Conservation (phyloP, 2,797 vertebrate genomes). For the Onychomys arenicola region DNA sequence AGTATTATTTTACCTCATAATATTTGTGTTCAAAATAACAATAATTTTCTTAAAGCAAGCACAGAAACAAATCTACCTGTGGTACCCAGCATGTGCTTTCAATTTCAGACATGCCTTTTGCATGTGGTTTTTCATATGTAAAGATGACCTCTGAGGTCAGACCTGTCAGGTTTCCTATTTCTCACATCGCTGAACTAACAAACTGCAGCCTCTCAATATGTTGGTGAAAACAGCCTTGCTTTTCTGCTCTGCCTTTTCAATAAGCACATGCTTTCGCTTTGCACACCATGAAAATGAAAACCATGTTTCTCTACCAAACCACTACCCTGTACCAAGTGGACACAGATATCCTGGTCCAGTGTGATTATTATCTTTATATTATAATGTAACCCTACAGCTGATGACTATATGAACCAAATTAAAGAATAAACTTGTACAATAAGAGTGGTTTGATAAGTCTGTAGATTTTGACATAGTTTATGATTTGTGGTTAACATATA, state of each 20-base stretch:
- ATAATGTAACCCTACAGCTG: background rate
- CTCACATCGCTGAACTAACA: background rate
- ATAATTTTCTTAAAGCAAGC: background rate
- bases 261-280: background rate
- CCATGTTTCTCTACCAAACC: background rate
- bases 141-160: background rate
- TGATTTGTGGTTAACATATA: background rate
- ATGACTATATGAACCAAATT: background rate
- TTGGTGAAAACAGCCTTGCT: background rate
- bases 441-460: background rate
- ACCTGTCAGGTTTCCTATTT: background rate
- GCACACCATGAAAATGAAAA: background rate
- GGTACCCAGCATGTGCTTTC: background rate
- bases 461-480: background rate
- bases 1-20: background rate
- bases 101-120: background rate
- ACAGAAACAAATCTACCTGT: background rate
- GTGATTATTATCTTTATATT: background rate
- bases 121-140: background rate
- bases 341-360: background rate
- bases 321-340: background rate
- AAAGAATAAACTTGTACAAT: background rate
- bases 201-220: background rate
- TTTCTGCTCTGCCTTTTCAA: background rate
- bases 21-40: background rate